Evolutionary conservation across 2,888 invertebrate species (phyloP), one percentile per base, ranked within the genome.

Genomic region (Scrobipalpa atriplicella): DNA sequence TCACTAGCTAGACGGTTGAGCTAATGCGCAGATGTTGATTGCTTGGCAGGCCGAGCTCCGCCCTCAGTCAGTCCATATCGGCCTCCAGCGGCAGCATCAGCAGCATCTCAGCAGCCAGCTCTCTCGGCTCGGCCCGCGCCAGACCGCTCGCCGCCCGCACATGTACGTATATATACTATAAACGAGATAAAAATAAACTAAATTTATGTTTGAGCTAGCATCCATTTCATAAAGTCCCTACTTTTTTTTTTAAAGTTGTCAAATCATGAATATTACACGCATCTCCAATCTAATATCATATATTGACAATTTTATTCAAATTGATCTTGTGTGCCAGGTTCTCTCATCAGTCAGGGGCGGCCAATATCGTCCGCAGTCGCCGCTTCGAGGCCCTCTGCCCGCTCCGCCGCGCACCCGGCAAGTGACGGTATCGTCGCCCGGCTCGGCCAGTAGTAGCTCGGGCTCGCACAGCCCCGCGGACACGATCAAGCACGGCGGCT

Each of bases 381-480:
- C 94, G 80, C 94, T 93, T 83, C 94, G 94, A 88, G 95, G 94
- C 80, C 89, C 94, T 82, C 87, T 92, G 87, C 88, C 92, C 90
- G 93, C 90, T 79, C 89, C 90, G 70, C 87, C 90, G 82, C 90
- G 90, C 84, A 84, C 91, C 85, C 89, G 89, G 74, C 90, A 87
- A 82, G 92, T 85, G 89, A 89, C 88, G 74, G 86, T 88, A 56
- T 88, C 95, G 83, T 95, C 96, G 82, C 97, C 96, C 94, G 96
- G 96, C 94, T 96, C 97, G 85, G 96, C 96, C 95, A 96, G 96
- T 95, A 96, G 95, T 94, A 95, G 96, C 93, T 96, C 96, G 81
- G 96, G 96, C 83, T 96, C 95, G 76, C 96, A 96, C 84, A 96
- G 96, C 80, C 96, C 96, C 76, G 96, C 96, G 76, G 96, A 96